Evolutionary conservation across 2,797 vertebrate genomes (phyloP).

Genomic region (Geotrypetes seraphini): DNA sequence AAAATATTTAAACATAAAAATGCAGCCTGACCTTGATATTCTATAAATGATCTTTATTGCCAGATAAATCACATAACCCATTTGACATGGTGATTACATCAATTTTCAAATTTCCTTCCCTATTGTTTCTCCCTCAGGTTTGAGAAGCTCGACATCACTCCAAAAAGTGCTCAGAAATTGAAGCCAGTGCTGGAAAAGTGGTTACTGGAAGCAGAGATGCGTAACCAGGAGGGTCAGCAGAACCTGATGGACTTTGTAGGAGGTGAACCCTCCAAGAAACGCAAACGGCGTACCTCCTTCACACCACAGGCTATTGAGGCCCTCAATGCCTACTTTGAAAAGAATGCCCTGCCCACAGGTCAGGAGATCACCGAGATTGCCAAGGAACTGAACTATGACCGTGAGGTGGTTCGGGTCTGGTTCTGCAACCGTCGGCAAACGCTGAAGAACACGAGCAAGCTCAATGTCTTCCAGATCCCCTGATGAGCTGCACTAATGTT

Average conservation of each 20-base stretch:
- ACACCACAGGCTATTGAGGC: conserved; percentile 94
- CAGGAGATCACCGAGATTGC: conserved; percentile 96
- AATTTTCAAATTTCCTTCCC: no score
- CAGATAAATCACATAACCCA: no score
- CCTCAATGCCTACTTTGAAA: conserved; percentile 94
- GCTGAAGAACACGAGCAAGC: conserved; percentile 95
- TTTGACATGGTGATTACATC: background rate
- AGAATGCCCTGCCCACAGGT: conserved; percentile 86
- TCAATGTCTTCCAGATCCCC: conserved; percentile 89
- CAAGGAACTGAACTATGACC: conserved; percentile 92
- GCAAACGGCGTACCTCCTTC: conserved; percentile 91
- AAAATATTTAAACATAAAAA: no score
- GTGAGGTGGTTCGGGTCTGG: conserved; percentile 92
- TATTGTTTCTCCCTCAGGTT: conserved; percentile 59
- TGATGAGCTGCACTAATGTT: conserved; percentile 17
- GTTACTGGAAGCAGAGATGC: conserved; percentile 88
- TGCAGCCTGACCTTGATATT: no score
- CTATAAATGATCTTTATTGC: no score
- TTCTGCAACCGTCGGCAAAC: conserved; percentile 97
- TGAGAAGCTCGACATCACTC: conserved; percentile 94
- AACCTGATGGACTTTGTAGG: conserved; percentile 96
- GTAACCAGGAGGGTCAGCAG: conserved; percentile 92
- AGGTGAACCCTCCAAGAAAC: conserved; percentile 89
- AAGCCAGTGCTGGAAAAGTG: conserved; percentile 93
- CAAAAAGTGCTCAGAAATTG: conserved; percentile 94